A percentile compares a stretch with the other conserved stretches of the same genome.
Conservation (phyloP, 2,888 invertebrate genomes). For the Dermolepida albohirtum region DNA sequence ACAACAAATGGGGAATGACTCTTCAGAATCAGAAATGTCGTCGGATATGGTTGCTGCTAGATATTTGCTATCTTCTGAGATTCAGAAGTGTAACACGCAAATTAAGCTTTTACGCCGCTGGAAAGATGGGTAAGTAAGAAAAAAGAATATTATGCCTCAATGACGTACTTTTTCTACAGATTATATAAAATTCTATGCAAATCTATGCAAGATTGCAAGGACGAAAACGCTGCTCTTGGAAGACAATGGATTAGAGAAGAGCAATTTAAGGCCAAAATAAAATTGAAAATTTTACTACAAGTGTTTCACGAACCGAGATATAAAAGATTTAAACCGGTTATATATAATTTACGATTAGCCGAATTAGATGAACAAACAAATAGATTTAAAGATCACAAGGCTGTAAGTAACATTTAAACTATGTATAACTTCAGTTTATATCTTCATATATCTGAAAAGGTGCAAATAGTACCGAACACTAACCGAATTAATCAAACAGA, state of each 20-base stretch:
- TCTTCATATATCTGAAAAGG: too few species aligned
- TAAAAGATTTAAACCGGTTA: constrained; percentile 22
- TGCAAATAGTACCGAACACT: too few species aligned
- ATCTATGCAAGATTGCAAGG: constrained; percentile 24
- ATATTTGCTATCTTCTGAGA: constrained; percentile 16
- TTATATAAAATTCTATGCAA: constrained; percentile 18
- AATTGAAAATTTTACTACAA: constrained; percentile 16
- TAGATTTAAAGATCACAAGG: constrained; percentile 30
- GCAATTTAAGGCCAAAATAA: constrained; percentile 6
- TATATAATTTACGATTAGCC: constrained; percentile 18
- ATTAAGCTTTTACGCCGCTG: constrained; percentile 3
- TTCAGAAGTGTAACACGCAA: constrained; percentile 21
- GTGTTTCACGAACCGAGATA: constrained; percentile 28
- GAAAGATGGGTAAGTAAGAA: constrained; percentile 12
- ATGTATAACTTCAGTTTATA: too few species aligned
- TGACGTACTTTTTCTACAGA: constrained; percentile 5
- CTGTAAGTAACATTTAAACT: constrained; percentile 8
- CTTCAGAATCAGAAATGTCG: too few species aligned
- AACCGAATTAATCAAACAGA: too few species aligned
- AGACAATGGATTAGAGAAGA: constrained; percentile 29
- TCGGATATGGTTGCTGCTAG: neutral
- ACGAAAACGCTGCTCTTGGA: constrained; percentile 25
- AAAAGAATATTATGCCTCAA: neutral
- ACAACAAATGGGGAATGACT: too few species aligned
- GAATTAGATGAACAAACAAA: constrained; percentile 22